Evolutionary conservation across 2,888 invertebrate genomes (phyloP).

Genomic region (Aleiodes testaceus): DNA sequence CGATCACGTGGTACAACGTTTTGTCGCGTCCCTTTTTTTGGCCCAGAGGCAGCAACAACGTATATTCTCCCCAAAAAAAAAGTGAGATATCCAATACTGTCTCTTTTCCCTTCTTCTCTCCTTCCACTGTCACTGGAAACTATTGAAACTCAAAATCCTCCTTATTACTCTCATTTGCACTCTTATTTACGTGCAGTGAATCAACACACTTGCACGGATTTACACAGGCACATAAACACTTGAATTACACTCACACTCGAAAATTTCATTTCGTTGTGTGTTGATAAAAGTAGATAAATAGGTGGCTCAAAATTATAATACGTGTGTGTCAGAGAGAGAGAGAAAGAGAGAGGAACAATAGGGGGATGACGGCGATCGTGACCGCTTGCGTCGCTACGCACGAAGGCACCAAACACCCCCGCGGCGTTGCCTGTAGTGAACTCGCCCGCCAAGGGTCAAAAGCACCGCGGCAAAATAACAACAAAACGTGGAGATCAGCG

Average conservation of each 20-base stretch:
- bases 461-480: constrained; percentile 71
- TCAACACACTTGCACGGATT: no score
- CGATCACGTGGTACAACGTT: constrained; percentile 63
- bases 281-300: no score
- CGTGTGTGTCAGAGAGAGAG: constrained; percentile 7
- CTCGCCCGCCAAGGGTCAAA: constrained; percentile 71
- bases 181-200: no score
- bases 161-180: not conserved
- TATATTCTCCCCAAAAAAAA: not conserved
- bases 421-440: constrained; percentile 66
- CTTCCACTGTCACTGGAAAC: constrained; percentile 43
- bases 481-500: constrained; percentile 61
- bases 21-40: constrained; percentile 38
- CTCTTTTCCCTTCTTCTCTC: not conserved
- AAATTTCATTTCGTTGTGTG: no score
- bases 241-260: no score
- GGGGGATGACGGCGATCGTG: constrained; percentile 41
- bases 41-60: constrained; percentile 28
- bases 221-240: no score
- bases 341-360: not conserved
- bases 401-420: constrained; percentile 63
- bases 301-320: no score
- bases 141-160: not conserved
- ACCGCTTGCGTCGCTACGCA: constrained; percentile 46
- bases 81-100: no score